Evolutionary conservation across 2,888 invertebrate species (phyloP).

Genomic region (Drosophila acutilabella): DNA sequence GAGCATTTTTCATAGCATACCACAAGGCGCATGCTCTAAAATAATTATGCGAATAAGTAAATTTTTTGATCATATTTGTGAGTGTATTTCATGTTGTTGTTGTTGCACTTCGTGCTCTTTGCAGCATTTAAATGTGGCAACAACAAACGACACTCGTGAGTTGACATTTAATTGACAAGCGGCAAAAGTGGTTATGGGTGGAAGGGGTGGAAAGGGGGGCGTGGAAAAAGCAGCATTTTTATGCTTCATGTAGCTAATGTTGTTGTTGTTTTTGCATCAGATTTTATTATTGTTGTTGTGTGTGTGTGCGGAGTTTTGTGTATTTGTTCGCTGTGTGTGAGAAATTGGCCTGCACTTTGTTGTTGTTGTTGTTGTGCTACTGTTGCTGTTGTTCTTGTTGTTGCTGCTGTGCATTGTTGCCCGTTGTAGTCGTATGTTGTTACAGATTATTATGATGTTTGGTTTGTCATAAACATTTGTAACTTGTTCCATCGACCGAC

Average conservation of each 20-base stretch:
- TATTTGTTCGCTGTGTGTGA: constrained; percentile 29
- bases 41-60: constrained; percentile 14
- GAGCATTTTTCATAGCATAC: constrained; percentile 17
- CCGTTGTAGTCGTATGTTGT: constrained; percentile 25
- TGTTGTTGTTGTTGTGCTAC: constrained; percentile 23
- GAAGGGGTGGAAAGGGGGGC: not conserved
- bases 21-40: constrained; percentile 52
- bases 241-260: constrained; percentile 16
- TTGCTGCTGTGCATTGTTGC: constrained; percentile 11
- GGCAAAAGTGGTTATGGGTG: constrained; percentile 7
- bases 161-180: constrained; percentile 79
- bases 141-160: constrained; percentile 43
- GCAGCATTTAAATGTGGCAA: constrained; percentile 68
- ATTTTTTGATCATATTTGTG: constrained; percentile 7
- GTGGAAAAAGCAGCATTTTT: constrained; percentile 38
- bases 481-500: constrained; percentile 56
- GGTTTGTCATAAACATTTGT: constrained; percentile 81
- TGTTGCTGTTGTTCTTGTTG: not conserved
- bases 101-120: constrained; percentile 28
- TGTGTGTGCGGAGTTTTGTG: constrained; percentile 34
- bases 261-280: constrained; percentile 35
- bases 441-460: constrained; percentile 75
- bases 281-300: constrained; percentile 16
- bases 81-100: constrained; percentile 1
- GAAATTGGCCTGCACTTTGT: constrained; percentile 48